phyloP scores from a whole-genome alignment of 2,797 vertebrate genomes.

The Catamblyrhynchus diadema region DNA sequence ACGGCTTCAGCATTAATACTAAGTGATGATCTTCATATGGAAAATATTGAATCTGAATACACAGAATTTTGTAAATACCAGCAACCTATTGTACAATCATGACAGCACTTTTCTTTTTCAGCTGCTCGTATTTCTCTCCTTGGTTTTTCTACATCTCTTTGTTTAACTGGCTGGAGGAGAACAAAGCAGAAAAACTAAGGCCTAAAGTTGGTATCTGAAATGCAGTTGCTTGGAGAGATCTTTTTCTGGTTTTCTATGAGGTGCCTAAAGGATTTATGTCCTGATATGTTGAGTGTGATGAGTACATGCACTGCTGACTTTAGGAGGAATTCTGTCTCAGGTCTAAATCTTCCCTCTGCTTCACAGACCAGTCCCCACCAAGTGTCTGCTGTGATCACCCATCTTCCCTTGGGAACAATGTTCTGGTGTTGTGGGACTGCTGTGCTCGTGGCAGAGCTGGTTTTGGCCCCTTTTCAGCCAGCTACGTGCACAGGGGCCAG shows the following conservation, averaged over 20 bases:
- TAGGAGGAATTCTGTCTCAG: background rate
- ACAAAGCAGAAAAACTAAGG: background rate
- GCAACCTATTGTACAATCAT: background rate
- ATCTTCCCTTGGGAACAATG: background rate
- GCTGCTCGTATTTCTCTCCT: background rate
- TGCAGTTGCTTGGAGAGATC: background rate
- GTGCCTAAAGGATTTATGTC: background rate
- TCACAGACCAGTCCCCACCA: background rate
- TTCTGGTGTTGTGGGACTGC: background rate
- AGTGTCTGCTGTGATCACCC: background rate
- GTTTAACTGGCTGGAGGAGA: background rate
- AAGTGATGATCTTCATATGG: constrained; percentile 26
- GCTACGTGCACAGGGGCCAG: accelerated
- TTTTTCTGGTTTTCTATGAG: background rate
- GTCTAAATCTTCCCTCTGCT: background rate
- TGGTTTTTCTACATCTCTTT: background rate
- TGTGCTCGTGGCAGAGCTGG: background rate
- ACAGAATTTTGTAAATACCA: background rate
- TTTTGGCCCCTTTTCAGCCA: background rate
- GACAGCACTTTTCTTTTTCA: constrained; percentile 15
- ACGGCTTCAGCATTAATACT: background rate
- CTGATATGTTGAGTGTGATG: background rate
- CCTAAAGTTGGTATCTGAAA: background rate
- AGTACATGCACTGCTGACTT: background rate
- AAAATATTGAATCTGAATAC: constrained; percentile 28